Percentiles rank a stretch among this genome's conserved stretches.
phyloP scores from a whole-genome alignment of 2,113 vertebrate species.

The Thermophis baileyi region DNA sequence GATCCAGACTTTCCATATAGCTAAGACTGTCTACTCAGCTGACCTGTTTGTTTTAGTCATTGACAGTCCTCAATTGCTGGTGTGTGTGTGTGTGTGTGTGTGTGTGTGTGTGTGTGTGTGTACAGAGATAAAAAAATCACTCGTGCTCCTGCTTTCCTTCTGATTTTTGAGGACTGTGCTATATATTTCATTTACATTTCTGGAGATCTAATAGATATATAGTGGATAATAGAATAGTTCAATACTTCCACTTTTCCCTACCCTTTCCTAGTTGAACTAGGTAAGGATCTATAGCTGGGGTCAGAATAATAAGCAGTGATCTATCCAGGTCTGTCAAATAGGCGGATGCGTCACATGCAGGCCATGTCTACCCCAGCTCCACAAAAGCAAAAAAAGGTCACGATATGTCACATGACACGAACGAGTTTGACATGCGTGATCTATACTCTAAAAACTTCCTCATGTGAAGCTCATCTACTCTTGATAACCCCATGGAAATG shows the following conservation, averaged over 20 bases:
- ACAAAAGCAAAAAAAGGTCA: no score
- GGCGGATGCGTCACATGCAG: no score
- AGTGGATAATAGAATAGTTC: not conserved
- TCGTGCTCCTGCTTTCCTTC: not conserved
- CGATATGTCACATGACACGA: no score
- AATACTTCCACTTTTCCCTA: not conserved
- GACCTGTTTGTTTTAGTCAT: accelerated
- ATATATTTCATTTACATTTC: not conserved
- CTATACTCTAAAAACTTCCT: not conserved
- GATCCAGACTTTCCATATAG: not conserved
- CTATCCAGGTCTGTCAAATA: not conserved
- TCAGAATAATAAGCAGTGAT: not conserved
- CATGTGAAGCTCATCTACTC: not conserved
- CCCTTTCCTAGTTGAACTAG: not conserved
- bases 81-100: not conserved
- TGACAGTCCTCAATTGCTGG: not conserved
- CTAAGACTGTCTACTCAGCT: accelerated
- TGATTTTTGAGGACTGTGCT: not conserved
- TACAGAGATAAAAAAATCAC: not conserved
- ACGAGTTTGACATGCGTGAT: not conserved
- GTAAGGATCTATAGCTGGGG: not conserved
- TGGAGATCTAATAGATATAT: not conserved
- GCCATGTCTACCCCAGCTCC: no score
- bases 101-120: no score
- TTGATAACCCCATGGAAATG: not conserved